phyloP scores from a whole-genome alignment of 53 echinoderm and acorn worm genomes.

The Echinometra lucunter region DNA sequence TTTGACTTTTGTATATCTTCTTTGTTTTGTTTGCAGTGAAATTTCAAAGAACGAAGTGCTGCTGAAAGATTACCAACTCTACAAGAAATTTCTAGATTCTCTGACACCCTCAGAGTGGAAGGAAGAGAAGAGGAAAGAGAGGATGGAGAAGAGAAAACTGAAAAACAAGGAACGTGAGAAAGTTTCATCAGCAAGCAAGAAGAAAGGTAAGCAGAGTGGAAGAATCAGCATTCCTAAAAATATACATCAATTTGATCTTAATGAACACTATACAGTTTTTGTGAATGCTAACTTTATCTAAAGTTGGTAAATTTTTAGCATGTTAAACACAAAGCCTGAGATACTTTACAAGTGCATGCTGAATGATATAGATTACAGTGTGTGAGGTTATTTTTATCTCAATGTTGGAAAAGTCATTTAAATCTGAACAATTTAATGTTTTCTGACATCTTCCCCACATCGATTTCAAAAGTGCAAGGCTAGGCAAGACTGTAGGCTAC shows the following conservation, averaged over 20 bases:
- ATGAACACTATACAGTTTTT: background rate
- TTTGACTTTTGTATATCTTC: background rate
- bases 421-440: background rate
- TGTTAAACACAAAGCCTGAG: background rate
- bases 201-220: constrained; percentile 65
- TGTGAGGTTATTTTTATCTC: background rate
- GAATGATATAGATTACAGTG: background rate
- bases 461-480: background rate
- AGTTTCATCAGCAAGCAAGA: constrained; percentile 58
- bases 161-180: constrained; percentile 63
- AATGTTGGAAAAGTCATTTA: too few relatives aligned
- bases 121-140: constrained; percentile 75
- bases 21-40: constrained; percentile 71
- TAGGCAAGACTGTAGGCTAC: background rate
- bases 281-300: background rate
- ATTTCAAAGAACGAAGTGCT: constrained; percentile 99
- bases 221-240: background rate
- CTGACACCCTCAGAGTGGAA: constrained; percentile 94
- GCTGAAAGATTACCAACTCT: constrained; percentile 96
- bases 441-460: background rate
- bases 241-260: background rate
- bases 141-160: constrained; percentile 71
- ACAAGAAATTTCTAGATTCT: constrained; percentile 98
- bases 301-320: background rate
- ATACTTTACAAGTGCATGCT: background rate